These are phyloP conservation scores for Cancer borealis DNA, from an alignment of 2,888 invertebrate genomes.

Conservation along the genomic window DNA sequence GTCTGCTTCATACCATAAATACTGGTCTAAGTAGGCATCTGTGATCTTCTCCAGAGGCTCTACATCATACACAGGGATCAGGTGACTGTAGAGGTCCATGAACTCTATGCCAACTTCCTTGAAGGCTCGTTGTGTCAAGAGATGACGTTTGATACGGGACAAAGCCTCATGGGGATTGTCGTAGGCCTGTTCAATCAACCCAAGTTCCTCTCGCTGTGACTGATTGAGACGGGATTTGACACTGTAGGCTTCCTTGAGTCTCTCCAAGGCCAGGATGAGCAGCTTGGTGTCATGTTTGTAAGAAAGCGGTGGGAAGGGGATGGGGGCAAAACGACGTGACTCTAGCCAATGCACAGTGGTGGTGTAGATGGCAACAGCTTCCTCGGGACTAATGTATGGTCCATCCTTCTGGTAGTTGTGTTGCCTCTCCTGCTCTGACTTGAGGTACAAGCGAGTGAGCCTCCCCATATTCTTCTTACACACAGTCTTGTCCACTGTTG, in stretches of 20 bases:
- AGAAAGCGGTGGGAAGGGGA: conserved; percentile 99
- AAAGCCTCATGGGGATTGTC: conserved; percentile 99
- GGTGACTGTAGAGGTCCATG: conserved; percentile 99
- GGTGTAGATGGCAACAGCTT: conserved; percentile 99
- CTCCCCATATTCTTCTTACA: conserved; percentile 99
- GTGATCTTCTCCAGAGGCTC: conserved; percentile 99
- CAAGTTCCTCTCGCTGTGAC: conserved; percentile 98
- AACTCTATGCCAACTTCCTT: conserved; percentile 99
- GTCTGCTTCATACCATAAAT: conserved; percentile 99
- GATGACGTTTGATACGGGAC: conserved; percentile 98
- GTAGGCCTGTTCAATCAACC: conserved; percentile 99
- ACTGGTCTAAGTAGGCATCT: conserved; percentile 99
- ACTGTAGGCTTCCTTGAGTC: conserved; percentile 98
- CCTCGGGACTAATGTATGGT: conserved; percentile 99
- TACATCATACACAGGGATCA: conserved; percentile 99
- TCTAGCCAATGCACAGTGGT: conserved; percentile 99
- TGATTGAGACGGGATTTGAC: conserved; percentile 98
- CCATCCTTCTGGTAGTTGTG: conserved; percentile 99
- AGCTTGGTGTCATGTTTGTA: conserved; percentile 99
- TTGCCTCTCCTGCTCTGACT: conserved; percentile 98
- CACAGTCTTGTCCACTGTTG: conserved; percentile 99
- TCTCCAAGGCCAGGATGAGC: conserved; percentile 96
- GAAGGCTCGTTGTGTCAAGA: conserved; percentile 98
- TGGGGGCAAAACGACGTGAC: conserved; percentile 98
- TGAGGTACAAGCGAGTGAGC: conserved; percentile 96